phyloP scores from a whole-genome alignment of 1,140 invertebrate species.

The Aphaenogaster floridana region DNA sequence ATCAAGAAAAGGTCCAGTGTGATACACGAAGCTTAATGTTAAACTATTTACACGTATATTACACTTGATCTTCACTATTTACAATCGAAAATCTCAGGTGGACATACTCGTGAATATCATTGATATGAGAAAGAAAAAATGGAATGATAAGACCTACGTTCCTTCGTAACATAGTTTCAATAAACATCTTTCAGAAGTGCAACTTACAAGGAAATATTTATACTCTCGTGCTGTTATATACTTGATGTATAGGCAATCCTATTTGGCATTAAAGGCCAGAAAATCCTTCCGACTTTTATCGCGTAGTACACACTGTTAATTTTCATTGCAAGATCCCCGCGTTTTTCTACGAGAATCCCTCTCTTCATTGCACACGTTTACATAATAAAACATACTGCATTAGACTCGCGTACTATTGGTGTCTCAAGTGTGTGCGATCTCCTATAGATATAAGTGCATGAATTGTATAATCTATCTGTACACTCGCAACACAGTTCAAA shows the following conservation, averaged over 20 bases:
- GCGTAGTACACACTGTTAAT: constrained; percentile 30
- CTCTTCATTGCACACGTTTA: constrained; percentile 72
- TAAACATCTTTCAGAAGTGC: constrained; percentile 16
- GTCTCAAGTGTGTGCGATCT: constrained; percentile 76
- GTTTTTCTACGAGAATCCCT: constrained; percentile 34
- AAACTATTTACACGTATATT: constrained; percentile 77
- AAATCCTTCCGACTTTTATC: constrained; percentile 21
- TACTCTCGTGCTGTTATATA: constrained; percentile 36
- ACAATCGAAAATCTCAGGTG: constrained; percentile 58
- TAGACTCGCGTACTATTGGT: constrained; percentile 70
- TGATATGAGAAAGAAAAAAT: constrained; percentile 30
- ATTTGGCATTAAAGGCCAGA: constrained; percentile 39
- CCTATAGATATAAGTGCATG: constrained; percentile 80
- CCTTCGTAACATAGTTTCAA: constrained; percentile 21
- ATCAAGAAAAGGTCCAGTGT: constrained; percentile 74
- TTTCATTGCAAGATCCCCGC: constrained; percentile 1
- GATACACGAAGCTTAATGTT: constrained; percentile 74
- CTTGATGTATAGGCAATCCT: constrained; percentile 20
- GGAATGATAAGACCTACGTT: constrained; percentile 69
- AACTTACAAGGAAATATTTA: constrained; percentile 57
- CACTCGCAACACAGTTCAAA: constrained; percentile 84
- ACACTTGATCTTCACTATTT: constrained; percentile 72
- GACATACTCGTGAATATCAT: constrained; percentile 36
- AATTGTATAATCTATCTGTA: constrained; percentile 84
- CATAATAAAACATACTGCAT: constrained; percentile 46